Conservation (phyloP, 2,113 vertebrate genomes). For the Peromyscus leucopus region DNA sequence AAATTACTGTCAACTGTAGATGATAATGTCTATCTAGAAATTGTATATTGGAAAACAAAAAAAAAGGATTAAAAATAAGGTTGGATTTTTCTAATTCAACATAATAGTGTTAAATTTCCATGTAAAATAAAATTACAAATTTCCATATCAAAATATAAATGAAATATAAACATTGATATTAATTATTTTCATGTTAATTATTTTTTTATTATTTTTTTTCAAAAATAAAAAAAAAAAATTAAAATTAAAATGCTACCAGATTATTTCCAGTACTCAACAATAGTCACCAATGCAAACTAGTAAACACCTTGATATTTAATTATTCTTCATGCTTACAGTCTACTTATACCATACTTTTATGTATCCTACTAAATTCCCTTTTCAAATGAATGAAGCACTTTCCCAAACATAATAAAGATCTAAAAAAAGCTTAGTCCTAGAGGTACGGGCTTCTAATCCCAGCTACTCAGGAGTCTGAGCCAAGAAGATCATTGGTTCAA, state of each 20-base stretch:
- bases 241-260: not conserved
- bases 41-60: not conserved
- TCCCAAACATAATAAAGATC: slow-evolving; percentile 10
- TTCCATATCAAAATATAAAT: no score
- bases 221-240: no score
- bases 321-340: not conserved
- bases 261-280: not conserved
- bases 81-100: not conserved
- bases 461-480: not conserved
- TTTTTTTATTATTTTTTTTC: no score
- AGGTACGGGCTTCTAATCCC: accelerated
- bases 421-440: not conserved
- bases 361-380: not conserved
- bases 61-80: not conserved
- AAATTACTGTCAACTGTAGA: not conserved
- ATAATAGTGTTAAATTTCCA: slow-evolving; percentile 9
- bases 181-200: no score
- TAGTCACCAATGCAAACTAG: not conserved
- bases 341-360: not conserved
- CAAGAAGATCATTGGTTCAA: not conserved
- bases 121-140: no score
- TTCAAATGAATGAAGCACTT: not conserved
- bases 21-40: slow-evolving; percentile 33
- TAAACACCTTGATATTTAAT: not conserved
- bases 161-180: no score